A percentile compares a stretch with the other conserved stretches of the same genome.
These are phyloP conservation scores for Protomyctophum bolini DNA, from an alignment of 2,113 vertebrate genomes.

Conservation along the genomic window DNA sequence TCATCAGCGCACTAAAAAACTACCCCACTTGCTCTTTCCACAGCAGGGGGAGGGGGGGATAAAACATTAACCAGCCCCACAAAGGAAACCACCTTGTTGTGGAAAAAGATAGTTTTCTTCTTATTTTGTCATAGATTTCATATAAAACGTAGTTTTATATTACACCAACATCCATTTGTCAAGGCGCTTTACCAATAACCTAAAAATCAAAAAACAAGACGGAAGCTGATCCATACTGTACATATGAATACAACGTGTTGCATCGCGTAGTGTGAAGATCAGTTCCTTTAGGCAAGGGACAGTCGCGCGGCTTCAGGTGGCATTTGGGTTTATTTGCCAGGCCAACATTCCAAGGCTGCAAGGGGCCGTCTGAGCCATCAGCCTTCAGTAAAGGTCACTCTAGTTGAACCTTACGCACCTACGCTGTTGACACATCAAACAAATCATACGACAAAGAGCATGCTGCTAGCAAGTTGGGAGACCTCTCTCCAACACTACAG, in stretches of 20 bases:
- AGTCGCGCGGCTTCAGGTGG: no score
- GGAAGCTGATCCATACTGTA: no score
- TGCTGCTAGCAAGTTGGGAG: background rate
- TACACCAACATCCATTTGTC: no score
- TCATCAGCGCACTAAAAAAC: slow-evolving; percentile 63
- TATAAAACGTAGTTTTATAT: no score
- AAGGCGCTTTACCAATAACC: no score
- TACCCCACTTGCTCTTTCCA: slow-evolving; percentile 47
- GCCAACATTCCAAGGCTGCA: slow-evolving; percentile 69
- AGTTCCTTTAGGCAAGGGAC: no score
- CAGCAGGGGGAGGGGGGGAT: slow-evolving; percentile 22
- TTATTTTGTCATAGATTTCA: no score
- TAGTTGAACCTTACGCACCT: slow-evolving; percentile 59
- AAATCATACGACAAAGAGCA: slow-evolving; percentile 44
- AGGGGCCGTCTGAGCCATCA: slow-evolving; percentile 64
- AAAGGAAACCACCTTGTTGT: slow-evolving; percentile 27
- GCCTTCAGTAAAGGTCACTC: slow-evolving; percentile 47
- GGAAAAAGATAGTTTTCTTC: no score
- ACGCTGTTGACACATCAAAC: slow-evolving; percentile 47
- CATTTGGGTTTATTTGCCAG: slow-evolving; percentile 35
- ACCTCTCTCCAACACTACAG: background rate
- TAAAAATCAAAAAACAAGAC: no score
- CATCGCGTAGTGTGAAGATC: no score
- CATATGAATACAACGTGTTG: no score
- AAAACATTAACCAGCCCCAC: slow-evolving; percentile 46